These are phyloP conservation scores for Epinotia bilunana DNA, from an alignment of 2,888 invertebrate genomes.

Conservation along the genomic window DNA sequence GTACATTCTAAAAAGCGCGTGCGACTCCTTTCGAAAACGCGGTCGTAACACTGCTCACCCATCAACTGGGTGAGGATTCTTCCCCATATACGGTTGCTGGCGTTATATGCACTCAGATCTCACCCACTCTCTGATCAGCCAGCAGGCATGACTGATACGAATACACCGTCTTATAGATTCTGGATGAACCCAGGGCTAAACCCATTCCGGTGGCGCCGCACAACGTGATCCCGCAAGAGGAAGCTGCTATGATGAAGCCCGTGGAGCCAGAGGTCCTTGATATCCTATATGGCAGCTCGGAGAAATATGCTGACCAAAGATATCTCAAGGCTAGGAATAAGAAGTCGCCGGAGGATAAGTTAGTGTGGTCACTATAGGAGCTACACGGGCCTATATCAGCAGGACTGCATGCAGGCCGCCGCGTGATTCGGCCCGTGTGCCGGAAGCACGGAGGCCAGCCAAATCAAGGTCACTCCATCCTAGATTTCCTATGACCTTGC, in stretches of 20 bases:
- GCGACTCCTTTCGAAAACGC: no score
- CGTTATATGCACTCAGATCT: no score
- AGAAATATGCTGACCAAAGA: slow-evolving; percentile 75
- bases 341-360: slow-evolving; percentile 82
- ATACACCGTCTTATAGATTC: slow-evolving; percentile 53
- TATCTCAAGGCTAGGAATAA: slow-evolving; percentile 80
- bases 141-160: not conserved
- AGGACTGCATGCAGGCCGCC: no score
- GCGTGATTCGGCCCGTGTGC: no score
- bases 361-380: slow-evolving; percentile 42
- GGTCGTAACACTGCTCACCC: no score
- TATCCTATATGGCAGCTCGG: slow-evolving; percentile 75
- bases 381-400: no score
- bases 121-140: not conserved
- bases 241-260: slow-evolving; percentile 78
- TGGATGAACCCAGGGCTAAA: slow-evolving; percentile 60
- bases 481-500: no score
- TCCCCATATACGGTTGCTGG: no score
- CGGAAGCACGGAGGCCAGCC: no score
- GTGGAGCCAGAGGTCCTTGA: slow-evolving; percentile 75
- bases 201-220: slow-evolving; percentile 58
- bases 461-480: no score
- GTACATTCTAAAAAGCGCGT: no score
- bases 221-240: slow-evolving; percentile 56
- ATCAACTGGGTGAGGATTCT: no score